A percentile compares a stretch with the other conserved stretches of the same genome.
phyloP scores from a whole-genome alignment of 2,888 invertebrate genomes.

The Ectemnius lituratus region DNA sequence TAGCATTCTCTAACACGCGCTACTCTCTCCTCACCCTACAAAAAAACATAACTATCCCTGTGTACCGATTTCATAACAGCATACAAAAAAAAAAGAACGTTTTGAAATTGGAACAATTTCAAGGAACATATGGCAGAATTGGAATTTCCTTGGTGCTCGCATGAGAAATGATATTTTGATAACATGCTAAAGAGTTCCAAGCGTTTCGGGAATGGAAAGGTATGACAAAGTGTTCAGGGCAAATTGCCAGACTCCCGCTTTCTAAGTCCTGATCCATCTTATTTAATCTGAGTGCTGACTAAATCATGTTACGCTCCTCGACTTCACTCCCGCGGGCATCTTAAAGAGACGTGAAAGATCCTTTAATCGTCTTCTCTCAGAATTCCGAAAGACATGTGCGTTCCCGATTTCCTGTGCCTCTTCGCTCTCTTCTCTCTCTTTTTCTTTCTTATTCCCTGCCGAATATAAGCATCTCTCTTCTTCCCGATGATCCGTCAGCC shows the following conservation, averaged over 20 bases:
- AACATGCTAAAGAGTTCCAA: background rate
- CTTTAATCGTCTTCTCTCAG: slow-evolving; percentile 45
- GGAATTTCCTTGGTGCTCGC: background rate
- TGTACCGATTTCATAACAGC: no score
- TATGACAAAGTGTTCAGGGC: background rate
- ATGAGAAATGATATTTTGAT: background rate
- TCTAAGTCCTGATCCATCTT: background rate
- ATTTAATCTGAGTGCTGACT: slow-evolving; percentile 9
- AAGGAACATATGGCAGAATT: background rate
- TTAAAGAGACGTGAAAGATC: slow-evolving; percentile 46
- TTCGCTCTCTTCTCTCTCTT: slow-evolving; percentile 10
- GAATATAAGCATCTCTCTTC: slow-evolving; percentile 2
- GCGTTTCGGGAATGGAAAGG: background rate
- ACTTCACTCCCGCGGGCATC: background rate
- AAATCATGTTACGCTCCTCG: slow-evolving; percentile 13
- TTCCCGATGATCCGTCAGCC: slow-evolving; percentile 63
- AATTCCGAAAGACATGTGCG: slow-evolving; percentile 27
- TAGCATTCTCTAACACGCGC: slow-evolving; percentile 9
- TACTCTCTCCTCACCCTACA: slow-evolving; percentile 11
- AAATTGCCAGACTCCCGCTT: background rate
- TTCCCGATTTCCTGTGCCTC: slow-evolving; percentile 28
- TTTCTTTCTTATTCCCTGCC: slow-evolving; percentile 2
- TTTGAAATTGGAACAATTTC: background rate
- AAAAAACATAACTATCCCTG: background rate
- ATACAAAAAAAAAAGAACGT: no score